A percentile compares a stretch with the other conserved stretches of the same genome.
These are phyloP conservation scores for Miopithecus talapoin DNA, from an alignment of 2,797 vertebrate genomes.

Conservation along the genomic window DNA sequence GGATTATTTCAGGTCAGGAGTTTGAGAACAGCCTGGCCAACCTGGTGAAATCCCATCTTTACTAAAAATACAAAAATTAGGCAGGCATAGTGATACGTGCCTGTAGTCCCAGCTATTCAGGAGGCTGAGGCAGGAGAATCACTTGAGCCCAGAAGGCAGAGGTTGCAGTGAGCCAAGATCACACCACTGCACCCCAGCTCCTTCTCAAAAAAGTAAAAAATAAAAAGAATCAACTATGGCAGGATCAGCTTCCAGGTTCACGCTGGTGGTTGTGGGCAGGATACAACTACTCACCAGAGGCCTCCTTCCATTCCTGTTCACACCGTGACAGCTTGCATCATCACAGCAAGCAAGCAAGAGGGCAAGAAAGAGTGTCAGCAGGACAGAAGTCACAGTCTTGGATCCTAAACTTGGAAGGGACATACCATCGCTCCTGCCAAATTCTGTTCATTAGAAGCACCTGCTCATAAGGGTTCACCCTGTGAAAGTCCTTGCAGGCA, in stretches of 20 bases:
- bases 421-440: neutral
- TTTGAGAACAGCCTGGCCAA: neutral
- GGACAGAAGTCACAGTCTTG: neutral
- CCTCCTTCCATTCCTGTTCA: neutral
- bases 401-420: neutral
- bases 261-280: neutral
- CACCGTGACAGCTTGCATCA: neutral
- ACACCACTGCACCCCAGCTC: neutral
- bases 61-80: neutral
- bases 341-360: neutral
- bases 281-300: neutral
- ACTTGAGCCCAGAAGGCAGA: neutral
- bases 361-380: neutral
- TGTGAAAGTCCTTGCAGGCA: neutral
- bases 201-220: neutral
- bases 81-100: fast-evolving
- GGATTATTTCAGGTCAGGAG: neutral
- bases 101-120: neutral
- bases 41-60: neutral
- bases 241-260: neutral
- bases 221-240: neutral
- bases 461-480: neutral
- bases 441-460: neutral
- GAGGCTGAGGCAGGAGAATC: neutral
- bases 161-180: neutral